These are phyloP conservation scores for Nannobrachium achirus DNA, from an alignment of 2,113 vertebrate species.

Conservation along the genomic window DNA sequence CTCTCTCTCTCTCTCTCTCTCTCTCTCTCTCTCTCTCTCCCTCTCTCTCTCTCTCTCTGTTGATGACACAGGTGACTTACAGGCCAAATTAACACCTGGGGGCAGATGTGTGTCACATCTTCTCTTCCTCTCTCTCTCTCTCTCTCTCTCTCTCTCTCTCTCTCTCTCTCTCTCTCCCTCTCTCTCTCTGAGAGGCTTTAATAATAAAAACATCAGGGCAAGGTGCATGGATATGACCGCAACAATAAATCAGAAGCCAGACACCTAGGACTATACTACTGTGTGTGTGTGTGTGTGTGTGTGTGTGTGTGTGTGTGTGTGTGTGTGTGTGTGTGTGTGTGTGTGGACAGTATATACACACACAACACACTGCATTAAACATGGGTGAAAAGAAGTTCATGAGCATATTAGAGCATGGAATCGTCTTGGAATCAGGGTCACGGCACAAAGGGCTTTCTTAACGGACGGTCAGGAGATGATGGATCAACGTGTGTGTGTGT, in stretches of 20 bases:
- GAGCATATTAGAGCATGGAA: not conserved
- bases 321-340: not conserved
- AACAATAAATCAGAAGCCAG: constrained; percentile 34
- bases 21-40: constrained; percentile 23
- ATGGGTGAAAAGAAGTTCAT: constrained; percentile 6
- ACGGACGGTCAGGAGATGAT: constrained; percentile 4
- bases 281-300: constrained; percentile 3
- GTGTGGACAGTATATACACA: not conserved
- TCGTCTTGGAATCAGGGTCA: not conserved
- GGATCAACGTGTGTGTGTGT: too few species aligned
- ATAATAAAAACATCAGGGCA: constrained; percentile 42
- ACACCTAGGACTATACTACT: constrained; percentile 43
- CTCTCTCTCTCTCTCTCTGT: constrained; percentile 26
- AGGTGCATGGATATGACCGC: constrained; percentile 36
- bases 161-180: not conserved
- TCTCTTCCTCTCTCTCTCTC: not conserved
- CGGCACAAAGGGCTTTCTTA: not conserved
- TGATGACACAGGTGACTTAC: constrained; percentile 45
- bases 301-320: constrained; percentile 17
- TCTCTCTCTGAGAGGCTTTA: constrained; percentile 25
- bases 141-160: constrained; percentile 2
- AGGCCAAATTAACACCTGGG: constrained; percentile 42
- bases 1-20: constrained; percentile 1
- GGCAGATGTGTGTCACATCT: constrained; percentile 36
- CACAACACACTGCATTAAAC: not conserved